These are phyloP conservation scores for Sebastes minor DNA, from an alignment of 2,797 vertebrate species.

Conservation along the genomic window DNA sequence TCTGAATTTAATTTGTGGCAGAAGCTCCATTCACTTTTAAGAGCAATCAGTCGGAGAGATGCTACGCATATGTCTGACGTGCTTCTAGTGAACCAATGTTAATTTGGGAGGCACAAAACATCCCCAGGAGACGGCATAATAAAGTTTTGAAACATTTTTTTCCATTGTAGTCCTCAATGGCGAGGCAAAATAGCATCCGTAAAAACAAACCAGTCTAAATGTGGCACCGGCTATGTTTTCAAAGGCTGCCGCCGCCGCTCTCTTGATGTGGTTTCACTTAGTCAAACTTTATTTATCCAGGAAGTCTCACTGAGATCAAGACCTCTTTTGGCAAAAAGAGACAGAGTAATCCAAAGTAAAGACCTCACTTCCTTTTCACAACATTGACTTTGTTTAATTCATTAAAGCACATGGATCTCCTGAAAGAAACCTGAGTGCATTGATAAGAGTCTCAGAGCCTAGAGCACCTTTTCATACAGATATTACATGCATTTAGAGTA, in stretches of 20 bases:
- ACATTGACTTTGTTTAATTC: not conserved
- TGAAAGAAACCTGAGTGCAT: not conserved
- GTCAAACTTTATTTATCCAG: slow-evolving; percentile 26
- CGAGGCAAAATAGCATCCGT: slow-evolving; percentile 3
- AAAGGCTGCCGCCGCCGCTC: not conserved
- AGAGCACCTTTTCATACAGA: no score
- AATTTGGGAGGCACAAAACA: not conserved
- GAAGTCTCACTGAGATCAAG: slow-evolving; percentile 31
- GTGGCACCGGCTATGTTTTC: not conserved
- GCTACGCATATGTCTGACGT: not conserved
- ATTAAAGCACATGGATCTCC: not conserved
- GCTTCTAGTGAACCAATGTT: not conserved
- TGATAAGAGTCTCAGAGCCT: not conserved
- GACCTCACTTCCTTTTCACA: slow-evolving; percentile 3
- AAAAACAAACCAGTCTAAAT: slow-evolving; percentile 33
- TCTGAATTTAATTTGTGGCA: not conserved
- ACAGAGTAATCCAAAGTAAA: slow-evolving; percentile 12
- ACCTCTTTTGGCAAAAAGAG: not conserved
- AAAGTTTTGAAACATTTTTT: not conserved
- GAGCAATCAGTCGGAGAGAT: not conserved
- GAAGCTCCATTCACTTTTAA: not conserved
- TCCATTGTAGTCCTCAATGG: not conserved
- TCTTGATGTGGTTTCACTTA: slow-evolving; percentile 31
- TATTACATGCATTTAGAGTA: no score
- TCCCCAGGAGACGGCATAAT: not conserved